Percentiles rank a stretch among this genome's conserved stretches.
These are phyloP conservation scores for Mythimna lalbum DNA, from an alignment of 2,888 invertebrate species.

Conservation along the genomic window DNA sequence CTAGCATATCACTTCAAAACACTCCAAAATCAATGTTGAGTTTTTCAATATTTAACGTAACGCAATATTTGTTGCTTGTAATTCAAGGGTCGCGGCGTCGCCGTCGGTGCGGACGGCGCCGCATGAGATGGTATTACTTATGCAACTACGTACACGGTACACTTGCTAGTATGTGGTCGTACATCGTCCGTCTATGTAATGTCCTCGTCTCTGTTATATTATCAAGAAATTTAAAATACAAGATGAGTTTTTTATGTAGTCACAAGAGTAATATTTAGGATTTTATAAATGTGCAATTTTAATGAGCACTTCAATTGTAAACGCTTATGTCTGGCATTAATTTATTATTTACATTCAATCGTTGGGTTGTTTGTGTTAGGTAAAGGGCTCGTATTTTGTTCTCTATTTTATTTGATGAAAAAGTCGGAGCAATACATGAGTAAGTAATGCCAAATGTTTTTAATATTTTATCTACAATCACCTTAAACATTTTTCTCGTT, in stretches of 20 bases:
- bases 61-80: constrained; percentile 37
- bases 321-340: background rate
- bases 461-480: constrained; percentile 23
- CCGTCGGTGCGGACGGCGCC: background rate
- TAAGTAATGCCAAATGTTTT: constrained; percentile 29
- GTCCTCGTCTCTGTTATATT: background rate
- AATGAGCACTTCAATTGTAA: constrained; percentile 3
- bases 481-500: constrained; percentile 17
- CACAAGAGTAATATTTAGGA: background rate
- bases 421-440: constrained; percentile 23
- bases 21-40: background rate
- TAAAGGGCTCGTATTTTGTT: constrained; percentile 9
- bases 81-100: constrained; percentile 13
- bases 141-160: background rate
- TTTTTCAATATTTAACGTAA: background rate
- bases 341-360: constrained; percentile 31
- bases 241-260: no score
- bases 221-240: background rate
- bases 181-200: background rate
- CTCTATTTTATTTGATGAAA: constrained; percentile 12
- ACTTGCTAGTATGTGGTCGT: background rate
- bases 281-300: background rate
- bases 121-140: background rate
- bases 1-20: background rate
- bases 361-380: constrained; percentile 18